These are phyloP conservation scores for Hermodice carunculata DNA, from an alignment of 2,888 invertebrate genomes.

Conservation along the genomic window DNA sequence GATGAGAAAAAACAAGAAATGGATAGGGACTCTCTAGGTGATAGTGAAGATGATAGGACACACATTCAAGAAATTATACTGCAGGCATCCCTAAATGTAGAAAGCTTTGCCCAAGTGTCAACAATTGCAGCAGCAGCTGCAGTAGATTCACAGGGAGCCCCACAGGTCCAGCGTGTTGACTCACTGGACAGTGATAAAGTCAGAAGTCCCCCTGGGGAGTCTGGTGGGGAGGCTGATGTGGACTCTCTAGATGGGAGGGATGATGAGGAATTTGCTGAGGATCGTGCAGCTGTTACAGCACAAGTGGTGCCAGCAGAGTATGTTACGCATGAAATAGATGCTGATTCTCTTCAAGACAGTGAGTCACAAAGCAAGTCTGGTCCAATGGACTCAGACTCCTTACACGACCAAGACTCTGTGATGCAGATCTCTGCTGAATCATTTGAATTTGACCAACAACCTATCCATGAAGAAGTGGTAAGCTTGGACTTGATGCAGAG, in stretches of 20 bases:
- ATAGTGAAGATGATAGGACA: constrained; percentile 12
- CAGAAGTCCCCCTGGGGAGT: no score
- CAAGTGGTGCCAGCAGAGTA: constrained; percentile 28
- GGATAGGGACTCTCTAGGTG: constrained; percentile 25
- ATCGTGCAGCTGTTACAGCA: constrained; percentile 7
- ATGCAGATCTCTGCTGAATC: constrained; percentile 47
- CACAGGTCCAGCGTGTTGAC: no score
- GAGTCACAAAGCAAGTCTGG: constrained; percentile 34
- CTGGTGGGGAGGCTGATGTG: constrained; percentile 32
- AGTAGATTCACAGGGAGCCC: neutral
- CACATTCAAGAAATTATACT: constrained; percentile 42
- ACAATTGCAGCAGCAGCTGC: neutral
- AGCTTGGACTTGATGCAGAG: constrained; percentile 39
- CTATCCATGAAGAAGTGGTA: constrained; percentile 14
- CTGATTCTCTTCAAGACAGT: constrained; percentile 36
- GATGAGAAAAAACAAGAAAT: constrained; percentile 18
- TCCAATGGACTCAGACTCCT: constrained; percentile 38
- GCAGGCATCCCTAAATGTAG: constrained; percentile 40
- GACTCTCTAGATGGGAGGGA: constrained; percentile 57
- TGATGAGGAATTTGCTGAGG: constrained; percentile 34
- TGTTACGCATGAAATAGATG: constrained; percentile 31
- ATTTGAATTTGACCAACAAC: constrained; percentile 25
- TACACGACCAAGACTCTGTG: constrained; percentile 43
- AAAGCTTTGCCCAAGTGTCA: constrained; percentile 24
- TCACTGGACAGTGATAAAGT: no score